phyloP scores from a whole-genome alignment of 2,113 vertebrate genomes.

The Podocnemis expansa region DNA sequence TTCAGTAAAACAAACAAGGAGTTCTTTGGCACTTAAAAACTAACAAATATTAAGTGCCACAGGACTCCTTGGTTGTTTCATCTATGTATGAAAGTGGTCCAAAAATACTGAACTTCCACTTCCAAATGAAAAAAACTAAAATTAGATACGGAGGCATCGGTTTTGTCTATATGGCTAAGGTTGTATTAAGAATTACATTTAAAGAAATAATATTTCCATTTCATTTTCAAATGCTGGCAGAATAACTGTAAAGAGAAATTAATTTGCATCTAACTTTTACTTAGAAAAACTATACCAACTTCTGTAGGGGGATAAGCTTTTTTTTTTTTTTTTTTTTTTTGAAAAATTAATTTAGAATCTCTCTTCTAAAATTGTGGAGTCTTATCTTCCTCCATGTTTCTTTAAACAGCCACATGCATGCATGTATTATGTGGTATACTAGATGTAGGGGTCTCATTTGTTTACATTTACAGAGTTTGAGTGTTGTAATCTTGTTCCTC shows the following conservation, averaged over 20 bases:
- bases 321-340: too few species aligned
- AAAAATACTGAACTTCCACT: not conserved
- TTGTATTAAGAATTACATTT: not conserved
- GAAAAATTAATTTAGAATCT: not conserved
- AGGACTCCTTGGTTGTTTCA: too few species aligned
- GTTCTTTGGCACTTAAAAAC: too few species aligned
- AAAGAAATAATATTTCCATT: not conserved
- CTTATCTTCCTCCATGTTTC: not conserved
- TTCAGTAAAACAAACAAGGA: too few species aligned
- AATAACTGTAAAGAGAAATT: not conserved
- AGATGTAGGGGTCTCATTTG: too few species aligned
- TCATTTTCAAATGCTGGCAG: not conserved
- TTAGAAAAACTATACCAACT: not conserved
- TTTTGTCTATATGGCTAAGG: not conserved
- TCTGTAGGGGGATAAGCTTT: not conserved
- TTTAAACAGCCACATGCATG: not conserved
- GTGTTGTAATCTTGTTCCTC: too few species aligned
- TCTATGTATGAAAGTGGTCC: not conserved
- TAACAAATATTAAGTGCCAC: too few species aligned
- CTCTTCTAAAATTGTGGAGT: not conserved
- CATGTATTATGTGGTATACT: too few species aligned
- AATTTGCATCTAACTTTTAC: not conserved
- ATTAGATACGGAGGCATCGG: rapidly evolving
- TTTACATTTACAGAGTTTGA: too few species aligned
- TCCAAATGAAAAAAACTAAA: rapidly evolving